These are phyloP conservation scores for Drosophila littoralis DNA, from an alignment of 1,140 invertebrate genomes.

Conservation along the genomic window DNA sequence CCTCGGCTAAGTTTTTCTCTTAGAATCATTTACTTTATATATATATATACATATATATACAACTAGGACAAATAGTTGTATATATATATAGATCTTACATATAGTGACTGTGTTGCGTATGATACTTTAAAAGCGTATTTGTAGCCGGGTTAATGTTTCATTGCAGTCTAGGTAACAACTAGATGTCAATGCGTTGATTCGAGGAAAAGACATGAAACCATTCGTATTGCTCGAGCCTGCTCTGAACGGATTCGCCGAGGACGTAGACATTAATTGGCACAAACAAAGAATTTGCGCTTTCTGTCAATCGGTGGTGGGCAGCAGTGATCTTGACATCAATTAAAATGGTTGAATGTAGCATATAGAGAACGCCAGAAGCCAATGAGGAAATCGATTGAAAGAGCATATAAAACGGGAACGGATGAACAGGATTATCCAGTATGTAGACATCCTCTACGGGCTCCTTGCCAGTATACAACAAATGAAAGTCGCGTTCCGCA, in stretches of 20 bases:
- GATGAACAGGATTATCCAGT: not conserved
- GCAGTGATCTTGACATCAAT: not conserved
- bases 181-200: not conserved
- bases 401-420: not conserved
- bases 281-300: not conserved
- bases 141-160: too few relatives aligned
- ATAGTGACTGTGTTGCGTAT: too few relatives aligned
- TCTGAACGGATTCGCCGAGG: not conserved
- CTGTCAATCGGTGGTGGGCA: not conserved
- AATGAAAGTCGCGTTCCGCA: conserved; percentile 1
- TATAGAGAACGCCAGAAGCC: not conserved
- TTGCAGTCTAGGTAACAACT: not conserved
- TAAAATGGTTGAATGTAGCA: not conserved
- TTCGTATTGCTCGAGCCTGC: not conserved
- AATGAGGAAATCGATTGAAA: not conserved
- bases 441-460: not conserved
- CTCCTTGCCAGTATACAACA: not conserved
- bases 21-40: too few relatives aligned
- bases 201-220: not conserved
- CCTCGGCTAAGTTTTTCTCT: too few relatives aligned
- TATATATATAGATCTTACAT: too few relatives aligned
- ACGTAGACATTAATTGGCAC: not conserved
- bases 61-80: too few relatives aligned
- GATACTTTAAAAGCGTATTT: too few relatives aligned
- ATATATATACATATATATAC: too few relatives aligned